Evolutionary conservation across 2,113 vertebrate species (phyloP).

Genomic region (Anas platyrhynchos): DNA sequence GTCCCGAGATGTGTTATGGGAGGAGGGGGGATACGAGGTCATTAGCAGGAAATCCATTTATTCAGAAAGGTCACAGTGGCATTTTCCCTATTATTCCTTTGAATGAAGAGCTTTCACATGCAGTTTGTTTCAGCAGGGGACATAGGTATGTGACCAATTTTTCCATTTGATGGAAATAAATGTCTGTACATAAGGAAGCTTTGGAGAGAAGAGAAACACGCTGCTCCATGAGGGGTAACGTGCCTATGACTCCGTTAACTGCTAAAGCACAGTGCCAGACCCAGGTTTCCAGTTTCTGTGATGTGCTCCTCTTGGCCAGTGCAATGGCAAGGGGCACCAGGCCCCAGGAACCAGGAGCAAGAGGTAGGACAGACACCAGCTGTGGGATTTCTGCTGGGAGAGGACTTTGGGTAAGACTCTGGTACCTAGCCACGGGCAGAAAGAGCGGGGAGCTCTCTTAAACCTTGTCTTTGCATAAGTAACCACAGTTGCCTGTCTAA

Average conservation of each 20-base stretch:
- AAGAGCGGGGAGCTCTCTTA: not conserved
- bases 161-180: not conserved
- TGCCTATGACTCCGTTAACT: not conserved
- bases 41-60: not conserved
- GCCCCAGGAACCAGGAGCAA: not conserved
- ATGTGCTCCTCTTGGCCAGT: not conserved
- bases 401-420: not conserved
- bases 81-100: not conserved
- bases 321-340: not conserved
- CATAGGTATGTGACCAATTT: not conserved
- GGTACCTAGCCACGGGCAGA: not conserved
- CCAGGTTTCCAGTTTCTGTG: not conserved
- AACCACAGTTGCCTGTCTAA: not conserved
- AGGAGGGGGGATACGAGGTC: not conserved
- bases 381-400: not conserved
- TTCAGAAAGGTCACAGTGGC: not conserved
- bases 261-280: not conserved
- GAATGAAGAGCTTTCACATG: not conserved
- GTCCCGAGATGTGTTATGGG: not conserved
- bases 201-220: not conserved
- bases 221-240: rapidly evolving
- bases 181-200: not conserved
- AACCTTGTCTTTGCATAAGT: not conserved
- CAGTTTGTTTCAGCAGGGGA: not conserved
- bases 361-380: rapidly evolving